phyloP scores from a whole-genome alignment of 1,140 invertebrate species.

The Drosophila ercepeae region DNA sequence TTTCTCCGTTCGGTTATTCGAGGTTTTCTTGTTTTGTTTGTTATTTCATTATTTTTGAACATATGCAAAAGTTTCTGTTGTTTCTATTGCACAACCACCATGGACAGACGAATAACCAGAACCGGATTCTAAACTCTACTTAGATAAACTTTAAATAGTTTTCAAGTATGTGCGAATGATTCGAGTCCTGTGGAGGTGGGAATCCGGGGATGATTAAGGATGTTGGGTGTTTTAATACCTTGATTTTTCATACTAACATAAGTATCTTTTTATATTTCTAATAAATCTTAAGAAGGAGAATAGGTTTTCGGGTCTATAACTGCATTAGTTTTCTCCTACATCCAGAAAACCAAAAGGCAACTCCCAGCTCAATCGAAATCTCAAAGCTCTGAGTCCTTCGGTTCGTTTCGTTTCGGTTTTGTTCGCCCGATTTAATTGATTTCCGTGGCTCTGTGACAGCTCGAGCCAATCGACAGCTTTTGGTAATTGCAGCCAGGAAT shows the following conservation, averaged over 20 bases:
- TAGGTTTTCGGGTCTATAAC: too few species aligned
- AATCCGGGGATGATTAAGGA: not conserved
- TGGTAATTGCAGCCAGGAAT: conserved; percentile 47
- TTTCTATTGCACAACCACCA: conserved; percentile 11
- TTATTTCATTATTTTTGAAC: conserved; percentile 68
- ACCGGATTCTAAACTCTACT: conserved; percentile 35
- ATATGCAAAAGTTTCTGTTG: conserved; percentile 59
- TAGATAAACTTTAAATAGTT: conserved; percentile 68
- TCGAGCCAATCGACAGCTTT: conserved; percentile 58
- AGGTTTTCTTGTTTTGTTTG: conserved; percentile 52
- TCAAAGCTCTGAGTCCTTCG: not conserved
- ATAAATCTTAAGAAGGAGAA: too few species aligned
- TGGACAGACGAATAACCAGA: conserved; percentile 28
- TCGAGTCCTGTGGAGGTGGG: not conserved
- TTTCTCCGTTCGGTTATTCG: conserved; percentile 14
- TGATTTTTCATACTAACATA: too few species aligned
- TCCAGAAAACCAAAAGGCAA: not conserved
- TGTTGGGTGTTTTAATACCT: not conserved
- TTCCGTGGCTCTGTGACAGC: conserved; percentile 50
- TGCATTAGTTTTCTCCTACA: conserved; percentile 9
- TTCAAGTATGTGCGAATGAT: conserved; percentile 46
- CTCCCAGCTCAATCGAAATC: conserved; percentile 12
- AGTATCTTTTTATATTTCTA: too few species aligned
- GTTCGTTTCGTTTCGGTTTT: conserved; percentile 2
- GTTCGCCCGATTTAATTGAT: conserved; percentile 58